Conservation (phyloP, 2,888 invertebrate genomes). For the Gonocerus acuteangulatus region DNA sequence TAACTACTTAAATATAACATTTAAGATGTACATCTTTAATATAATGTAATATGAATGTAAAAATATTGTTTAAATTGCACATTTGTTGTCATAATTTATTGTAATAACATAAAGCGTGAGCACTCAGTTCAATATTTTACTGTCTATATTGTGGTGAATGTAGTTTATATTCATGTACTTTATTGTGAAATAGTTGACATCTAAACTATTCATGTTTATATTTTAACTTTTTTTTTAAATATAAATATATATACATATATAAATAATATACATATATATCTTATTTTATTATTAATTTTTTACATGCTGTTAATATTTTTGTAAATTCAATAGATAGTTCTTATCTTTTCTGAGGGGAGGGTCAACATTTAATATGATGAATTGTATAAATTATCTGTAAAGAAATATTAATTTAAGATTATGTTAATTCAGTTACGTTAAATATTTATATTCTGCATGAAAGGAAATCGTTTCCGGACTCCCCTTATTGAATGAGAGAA, state of each 20-base stretch:
- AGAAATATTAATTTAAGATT: neutral
- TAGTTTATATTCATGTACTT: constrained; percentile 20
- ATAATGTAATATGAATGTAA: constrained; percentile 30
- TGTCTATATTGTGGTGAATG: constrained; percentile 25
- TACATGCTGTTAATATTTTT: constrained; percentile 21
- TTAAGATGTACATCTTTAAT: constrained; percentile 30
- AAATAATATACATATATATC: neutral
- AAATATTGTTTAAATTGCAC: constrained; percentile 34
- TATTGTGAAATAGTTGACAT: constrained; percentile 18
- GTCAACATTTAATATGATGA: neutral
- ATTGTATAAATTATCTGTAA: constrained; percentile 13
- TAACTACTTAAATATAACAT: constrained; percentile 29
- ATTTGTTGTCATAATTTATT: constrained; percentile 31
- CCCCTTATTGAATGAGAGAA: constrained; percentile 3
- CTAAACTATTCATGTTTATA: constrained; percentile 16
- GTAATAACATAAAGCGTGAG: constrained; percentile 30
- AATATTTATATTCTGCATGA: neutral
- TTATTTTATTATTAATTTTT: constrained; percentile 22
- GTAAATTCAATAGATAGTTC: constrained; percentile 16
- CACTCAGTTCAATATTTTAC: constrained; percentile 29
- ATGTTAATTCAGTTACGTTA: neutral
- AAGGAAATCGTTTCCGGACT: neutral
- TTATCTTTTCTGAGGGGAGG: constrained; percentile 6
- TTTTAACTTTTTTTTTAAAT: constrained; percentile 17
- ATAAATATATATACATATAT: neutral